Conservation (phyloP, 2,113 vertebrate genomes). For the Pandion haliaetus region DNA sequence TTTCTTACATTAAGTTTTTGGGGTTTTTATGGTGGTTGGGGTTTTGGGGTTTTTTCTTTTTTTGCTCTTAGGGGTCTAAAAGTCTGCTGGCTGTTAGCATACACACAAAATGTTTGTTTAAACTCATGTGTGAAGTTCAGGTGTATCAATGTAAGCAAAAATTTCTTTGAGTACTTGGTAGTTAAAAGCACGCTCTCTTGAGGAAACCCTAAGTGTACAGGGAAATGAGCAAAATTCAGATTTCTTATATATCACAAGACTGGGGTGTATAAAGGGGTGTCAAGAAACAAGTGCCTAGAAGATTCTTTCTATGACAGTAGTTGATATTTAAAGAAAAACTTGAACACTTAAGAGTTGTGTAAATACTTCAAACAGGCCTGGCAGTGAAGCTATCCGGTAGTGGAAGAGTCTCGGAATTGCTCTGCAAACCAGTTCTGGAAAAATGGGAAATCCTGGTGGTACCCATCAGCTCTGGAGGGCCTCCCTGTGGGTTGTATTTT, state of each 20-base stretch:
- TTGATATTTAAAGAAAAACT: not conserved
- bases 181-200: accelerated
- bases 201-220: accelerated
- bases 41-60: not conserved
- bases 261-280: not conserved
- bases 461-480: too few relatives aligned
- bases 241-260: accelerated
- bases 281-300: not conserved
- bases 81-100: not conserved
- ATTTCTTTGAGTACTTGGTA: not conserved
- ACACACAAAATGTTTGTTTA: accelerated
- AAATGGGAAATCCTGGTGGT: not conserved
- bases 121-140: accelerated
- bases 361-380: not conserved
- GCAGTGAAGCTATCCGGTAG: not conserved
- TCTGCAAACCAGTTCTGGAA: not conserved
- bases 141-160: accelerated
- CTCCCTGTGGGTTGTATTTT: not conserved
- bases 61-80: not conserved
- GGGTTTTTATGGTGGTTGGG: not conserved
- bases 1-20: accelerated
- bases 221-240: not conserved
- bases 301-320: not conserved
- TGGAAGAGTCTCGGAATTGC: not conserved
- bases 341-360: accelerated